These are phyloP conservation scores for Elmis aenea DNA, from an alignment of 2,888 invertebrate genomes.

Conservation along the genomic window DNA sequence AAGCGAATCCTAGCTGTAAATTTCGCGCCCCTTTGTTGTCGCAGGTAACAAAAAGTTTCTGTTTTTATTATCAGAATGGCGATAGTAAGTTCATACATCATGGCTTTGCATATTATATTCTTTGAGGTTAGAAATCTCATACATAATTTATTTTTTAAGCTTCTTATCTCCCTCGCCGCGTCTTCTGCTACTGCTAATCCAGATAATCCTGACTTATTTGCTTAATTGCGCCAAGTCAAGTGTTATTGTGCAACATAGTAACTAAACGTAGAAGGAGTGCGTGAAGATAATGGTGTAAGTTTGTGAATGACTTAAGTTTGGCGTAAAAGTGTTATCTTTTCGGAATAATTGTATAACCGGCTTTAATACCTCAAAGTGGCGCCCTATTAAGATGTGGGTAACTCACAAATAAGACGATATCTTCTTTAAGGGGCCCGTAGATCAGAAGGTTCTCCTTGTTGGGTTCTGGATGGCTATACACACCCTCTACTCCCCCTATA, in stretches of 20 bases:
- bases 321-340: no score
- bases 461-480: conserved; percentile 50
- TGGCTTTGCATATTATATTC: conserved; percentile 22
- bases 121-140: conserved; percentile 20
- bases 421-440: conserved; percentile 57
- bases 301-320: no score
- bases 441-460: conserved; percentile 55
- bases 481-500: conserved; percentile 47
- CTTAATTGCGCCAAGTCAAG: conserved; percentile 20
- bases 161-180: conserved; percentile 15
- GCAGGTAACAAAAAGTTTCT: no score
- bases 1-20: no score
- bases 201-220: conserved; percentile 21
- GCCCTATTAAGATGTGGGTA: no score
- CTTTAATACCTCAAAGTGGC: no score
- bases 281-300: conserved; percentile 8
- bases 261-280: conserved; percentile 10
- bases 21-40: no score
- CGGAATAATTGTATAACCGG: no score
- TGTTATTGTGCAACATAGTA: conserved; percentile 18
- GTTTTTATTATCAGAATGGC: no score
- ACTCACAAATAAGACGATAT: conserved; percentile 57
- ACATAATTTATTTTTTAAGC: conserved; percentile 27
- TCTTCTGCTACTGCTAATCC: conserved; percentile 15
- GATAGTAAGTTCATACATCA: conserved; percentile 11